Evolutionary conservation across 2,113 vertebrate species (phyloP).

Genomic region (Corythoichthys intestinalis): DNA sequence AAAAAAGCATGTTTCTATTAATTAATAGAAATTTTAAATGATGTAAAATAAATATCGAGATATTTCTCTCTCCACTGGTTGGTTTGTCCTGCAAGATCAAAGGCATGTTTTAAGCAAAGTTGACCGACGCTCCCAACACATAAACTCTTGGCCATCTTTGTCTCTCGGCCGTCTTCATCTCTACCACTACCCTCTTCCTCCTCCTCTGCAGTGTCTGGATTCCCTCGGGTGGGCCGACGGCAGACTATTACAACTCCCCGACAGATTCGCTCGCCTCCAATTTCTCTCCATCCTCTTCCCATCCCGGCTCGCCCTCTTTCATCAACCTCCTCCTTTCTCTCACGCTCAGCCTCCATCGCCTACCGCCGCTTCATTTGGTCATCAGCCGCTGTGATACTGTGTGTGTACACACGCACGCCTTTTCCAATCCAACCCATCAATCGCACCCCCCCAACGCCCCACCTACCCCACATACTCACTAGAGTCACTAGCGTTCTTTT

Average conservation of each 20-base stretch:
- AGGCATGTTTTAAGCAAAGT: neutral
- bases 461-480: slow-evolving; percentile 2
- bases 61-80: neutral
- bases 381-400: slow-evolving; percentile 40
- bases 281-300: slow-evolving; percentile 69
- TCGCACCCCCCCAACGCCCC: slow-evolving; percentile 4
- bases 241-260: slow-evolving; percentile 73
- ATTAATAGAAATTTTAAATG: too few species aligned
- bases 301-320: slow-evolving; percentile 46
- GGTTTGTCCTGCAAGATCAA: neutral
- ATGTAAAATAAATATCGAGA: too few species aligned
- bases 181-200: slow-evolving; percentile 2
- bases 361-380: slow-evolving; percentile 30
- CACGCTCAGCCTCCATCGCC: slow-evolving; percentile 15
- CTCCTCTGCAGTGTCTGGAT: slow-evolving; percentile 59
- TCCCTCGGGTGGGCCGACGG: slow-evolving; percentile 67
- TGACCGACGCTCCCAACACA: neutral
- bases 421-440: slow-evolving; percentile 23
- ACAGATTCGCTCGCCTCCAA: slow-evolving; percentile 70
- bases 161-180: neutral
- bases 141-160: neutral
- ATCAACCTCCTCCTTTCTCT: slow-evolving; percentile 38
- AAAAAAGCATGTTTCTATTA: neutral
- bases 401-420: slow-evolving; percentile 28
- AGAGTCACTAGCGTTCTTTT: slow-evolving; percentile 11